phyloP scores from a whole-genome alignment of 2,888 invertebrate genomes.

The Cerastoderma edule region DNA sequence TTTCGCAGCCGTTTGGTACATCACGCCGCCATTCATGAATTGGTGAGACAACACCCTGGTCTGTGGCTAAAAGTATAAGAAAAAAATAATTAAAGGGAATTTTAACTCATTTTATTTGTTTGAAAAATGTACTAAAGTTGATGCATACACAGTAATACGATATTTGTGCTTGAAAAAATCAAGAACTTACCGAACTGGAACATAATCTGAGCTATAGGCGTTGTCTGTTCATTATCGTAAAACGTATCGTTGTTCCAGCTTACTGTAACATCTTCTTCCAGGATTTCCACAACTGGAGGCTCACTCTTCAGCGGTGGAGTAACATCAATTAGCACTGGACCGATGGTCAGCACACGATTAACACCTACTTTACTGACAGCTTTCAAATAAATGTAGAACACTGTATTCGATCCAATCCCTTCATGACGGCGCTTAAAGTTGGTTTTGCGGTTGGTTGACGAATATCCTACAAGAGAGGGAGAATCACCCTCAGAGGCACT shows the following conservation, averaged over 20 bases:
- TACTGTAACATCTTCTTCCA: conserved; percentile 28
- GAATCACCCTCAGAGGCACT: conserved; percentile 15
- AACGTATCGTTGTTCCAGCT: conserved; percentile 51
- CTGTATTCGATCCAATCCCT: conserved; percentile 47
- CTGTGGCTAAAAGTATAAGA: neutral
- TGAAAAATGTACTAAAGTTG: neutral
- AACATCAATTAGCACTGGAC: conserved; percentile 64
- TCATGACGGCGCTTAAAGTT: conserved; percentile 37
- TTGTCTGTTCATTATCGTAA: conserved; percentile 56
- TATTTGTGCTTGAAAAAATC: too few species aligned
- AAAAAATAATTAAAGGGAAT: neutral
- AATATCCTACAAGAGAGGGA: conserved; percentile 49
- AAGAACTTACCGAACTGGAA: conserved; percentile 50
- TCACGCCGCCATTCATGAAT: conserved; percentile 23
- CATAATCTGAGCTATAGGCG: conserved; percentile 33
- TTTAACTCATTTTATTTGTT: too few species aligned
- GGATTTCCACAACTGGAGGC: conserved; percentile 24
- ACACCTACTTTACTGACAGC: conserved; percentile 58
- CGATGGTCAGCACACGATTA: conserved; percentile 33
- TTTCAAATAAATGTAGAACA: conserved; percentile 56
- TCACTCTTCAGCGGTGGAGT: conserved; percentile 51
- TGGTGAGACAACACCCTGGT: neutral
- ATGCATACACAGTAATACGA: neutral
- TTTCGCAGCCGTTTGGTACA: neutral
- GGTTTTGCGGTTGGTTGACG: conserved; percentile 16